A percentile compares a stretch with the other conserved stretches of the same genome.
Evolutionary conservation across 2,113 vertebrate species (phyloP).

Genomic region (Chelonoidis abingdonii): DNA sequence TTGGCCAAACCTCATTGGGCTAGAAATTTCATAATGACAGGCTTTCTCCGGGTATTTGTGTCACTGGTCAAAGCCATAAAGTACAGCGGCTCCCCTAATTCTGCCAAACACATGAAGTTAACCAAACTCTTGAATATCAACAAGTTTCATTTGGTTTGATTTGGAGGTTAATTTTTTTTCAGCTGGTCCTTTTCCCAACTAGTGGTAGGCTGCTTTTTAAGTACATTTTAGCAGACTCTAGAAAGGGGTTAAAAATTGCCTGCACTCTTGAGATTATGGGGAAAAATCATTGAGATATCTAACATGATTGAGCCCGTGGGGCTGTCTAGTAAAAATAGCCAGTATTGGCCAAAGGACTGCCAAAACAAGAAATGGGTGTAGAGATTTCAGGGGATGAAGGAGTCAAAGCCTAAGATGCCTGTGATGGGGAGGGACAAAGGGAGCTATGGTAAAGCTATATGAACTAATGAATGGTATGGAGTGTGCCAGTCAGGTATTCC

Average conservation of each 20-base stretch:
- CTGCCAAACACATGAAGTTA: not conserved
- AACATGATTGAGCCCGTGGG: not conserved
- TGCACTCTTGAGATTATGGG: not conserved
- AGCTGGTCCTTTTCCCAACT: not conserved
- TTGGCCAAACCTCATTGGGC: not conserved
- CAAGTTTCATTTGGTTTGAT: not conserved
- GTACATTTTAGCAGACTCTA: not conserved
- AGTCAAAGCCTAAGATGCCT: accelerated
- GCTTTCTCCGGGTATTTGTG: accelerated
- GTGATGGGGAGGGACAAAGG: not conserved
- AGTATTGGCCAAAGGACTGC: not conserved
- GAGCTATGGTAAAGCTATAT: accelerated
- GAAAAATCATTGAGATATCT: not conserved
- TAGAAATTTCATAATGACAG: accelerated
- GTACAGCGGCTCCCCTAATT: accelerated
- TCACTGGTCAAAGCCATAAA: not conserved
- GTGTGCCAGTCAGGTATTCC: not conserved
- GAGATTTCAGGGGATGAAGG: not conserved
- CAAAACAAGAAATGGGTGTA: not conserved
- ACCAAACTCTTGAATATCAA: accelerated
- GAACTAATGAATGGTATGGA: not conserved
- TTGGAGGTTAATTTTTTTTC: not conserved
- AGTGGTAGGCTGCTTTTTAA: not conserved
- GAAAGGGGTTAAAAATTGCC: accelerated
- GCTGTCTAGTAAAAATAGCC: not conserved